Conservation (phyloP, 2,888 invertebrate species). For the Eupithecia centaureata region DNA sequence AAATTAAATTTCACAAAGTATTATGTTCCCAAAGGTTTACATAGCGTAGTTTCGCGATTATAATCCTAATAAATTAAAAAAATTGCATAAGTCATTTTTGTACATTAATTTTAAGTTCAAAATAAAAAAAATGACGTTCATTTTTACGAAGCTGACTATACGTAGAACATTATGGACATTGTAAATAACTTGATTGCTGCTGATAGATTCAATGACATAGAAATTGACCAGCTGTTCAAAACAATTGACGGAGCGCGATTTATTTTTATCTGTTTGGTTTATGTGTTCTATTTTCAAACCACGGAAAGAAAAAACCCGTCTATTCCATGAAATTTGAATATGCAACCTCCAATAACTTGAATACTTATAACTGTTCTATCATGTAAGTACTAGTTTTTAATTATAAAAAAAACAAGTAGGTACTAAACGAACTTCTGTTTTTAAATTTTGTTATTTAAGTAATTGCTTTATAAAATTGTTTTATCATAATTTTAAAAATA, state of each 20-base stretch:
- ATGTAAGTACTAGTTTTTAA: too few species aligned
- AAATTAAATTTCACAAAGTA: too few species aligned
- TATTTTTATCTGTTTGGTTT: slow-evolving; percentile 33
- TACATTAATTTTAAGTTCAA: too few species aligned
- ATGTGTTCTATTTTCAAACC: slow-evolving; percentile 32
- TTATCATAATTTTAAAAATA: neutral
- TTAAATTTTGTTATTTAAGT: too few species aligned
- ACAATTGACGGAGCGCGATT: slow-evolving; percentile 27
- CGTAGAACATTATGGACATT: slow-evolving; percentile 20
- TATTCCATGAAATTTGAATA: neutral
- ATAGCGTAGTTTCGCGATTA: too few species aligned
- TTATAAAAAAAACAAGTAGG: neutral
- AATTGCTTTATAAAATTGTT: too few species aligned
- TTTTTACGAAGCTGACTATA: neutral
- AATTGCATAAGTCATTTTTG: too few species aligned
- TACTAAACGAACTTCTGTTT: neutral
- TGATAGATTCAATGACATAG: slow-evolving; percentile 66
- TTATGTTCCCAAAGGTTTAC: too few species aligned
- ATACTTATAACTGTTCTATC: too few species aligned
- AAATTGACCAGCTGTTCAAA: slow-evolving; percentile 55
- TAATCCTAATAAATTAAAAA: too few species aligned
- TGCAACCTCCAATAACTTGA: too few species aligned
- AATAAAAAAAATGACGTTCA: too few species aligned
- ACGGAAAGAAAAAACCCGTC: neutral
- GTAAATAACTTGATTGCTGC: slow-evolving; percentile 36